Conservation (phyloP, 2,797 vertebrate genomes). For the Phalloptychus januarius region DNA sequence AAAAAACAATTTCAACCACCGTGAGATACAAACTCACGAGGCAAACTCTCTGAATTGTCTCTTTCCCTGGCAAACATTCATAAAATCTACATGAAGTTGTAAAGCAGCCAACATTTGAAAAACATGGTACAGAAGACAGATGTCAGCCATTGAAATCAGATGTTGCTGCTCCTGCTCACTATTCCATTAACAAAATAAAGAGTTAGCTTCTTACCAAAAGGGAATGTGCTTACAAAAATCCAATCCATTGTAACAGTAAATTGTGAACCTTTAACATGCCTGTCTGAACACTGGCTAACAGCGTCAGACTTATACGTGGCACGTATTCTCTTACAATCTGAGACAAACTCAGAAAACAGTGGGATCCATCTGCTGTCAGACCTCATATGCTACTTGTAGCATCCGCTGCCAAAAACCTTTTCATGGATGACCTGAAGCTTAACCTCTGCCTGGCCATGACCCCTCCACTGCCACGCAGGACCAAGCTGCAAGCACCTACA, state of each 20-base stretch:
- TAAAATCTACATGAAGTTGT: not conserved
- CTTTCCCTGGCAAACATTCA: slow-evolving; percentile 5
- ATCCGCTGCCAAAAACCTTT: not conserved
- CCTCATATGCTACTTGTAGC: not conserved
- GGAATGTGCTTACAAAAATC: not conserved
- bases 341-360: not conserved
- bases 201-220: not conserved
- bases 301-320: not conserved
- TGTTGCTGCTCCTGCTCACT: not conserved
- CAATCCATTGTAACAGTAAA: not conserved
- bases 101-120: not conserved
- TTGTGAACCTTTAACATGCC: not conserved
- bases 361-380: not conserved
- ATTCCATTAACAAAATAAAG: not conserved
- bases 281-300: not conserved
- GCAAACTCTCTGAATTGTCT: too few species aligned
- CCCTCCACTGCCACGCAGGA: not conserved
- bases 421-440: not conserved
- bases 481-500: not conserved
- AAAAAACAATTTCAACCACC: not conserved
- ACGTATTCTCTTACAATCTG: not conserved
- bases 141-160: not conserved
- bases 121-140: not conserved
- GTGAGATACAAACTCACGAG: too few species aligned
- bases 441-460: not conserved